Base-by-base conservation (phyloP, 37 sponge, comb jelly and placozoan genomes). In the Spongilla lacustris region DNA sequence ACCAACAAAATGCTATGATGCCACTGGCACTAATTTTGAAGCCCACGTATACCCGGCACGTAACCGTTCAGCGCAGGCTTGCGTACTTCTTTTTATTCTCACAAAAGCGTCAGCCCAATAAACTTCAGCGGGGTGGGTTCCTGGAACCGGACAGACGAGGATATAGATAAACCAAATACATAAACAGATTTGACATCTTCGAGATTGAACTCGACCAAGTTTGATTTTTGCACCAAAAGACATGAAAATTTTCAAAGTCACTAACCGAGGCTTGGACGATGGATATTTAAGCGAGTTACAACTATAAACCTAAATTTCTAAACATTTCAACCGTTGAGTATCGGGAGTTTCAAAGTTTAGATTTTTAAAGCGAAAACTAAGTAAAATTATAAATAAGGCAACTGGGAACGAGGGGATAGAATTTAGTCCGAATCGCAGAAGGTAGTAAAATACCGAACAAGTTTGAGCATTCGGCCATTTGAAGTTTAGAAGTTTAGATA, bases 111-210 rank as follows among this genome's bases (percentile, higher is more conserved):
- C 58, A 58, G 58, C 58, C 58, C 58, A 58, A 58, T 58, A 13
- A 58, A 58, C 58, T 58, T 58, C 58, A 58, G 58, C 58, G 58
- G 19, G 14, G 58, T 58, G 58, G 58, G 58, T 58, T 58, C 58
- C 58, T 58, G 58, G 58, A 58, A 58, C 58, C 58, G 58, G 58
- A 58, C 58, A 58, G 58, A 58, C 58, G 58, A 58, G 58, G 58
- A 58, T 58, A 58, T 58, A 14, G 58, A 58, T 58, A 58, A 46
- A 58, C 58, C 58, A 58, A 58, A 58, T 58, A 58, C 58, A 58
- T 58, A 58, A 58, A 58, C 58, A 58, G 58, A 58, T 58, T 58
- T 58, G 58, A 58, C 58, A 58, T 58, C 58, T 58, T 58, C 58
- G 58, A 17, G 58, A 58, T 58, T 58, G 58, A 58, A 58, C 58